Evolutionary conservation across 2,888 invertebrate genomes (phyloP), one percentile per base, ranked within the genome.

Genomic region (Tachina fera): DNA sequence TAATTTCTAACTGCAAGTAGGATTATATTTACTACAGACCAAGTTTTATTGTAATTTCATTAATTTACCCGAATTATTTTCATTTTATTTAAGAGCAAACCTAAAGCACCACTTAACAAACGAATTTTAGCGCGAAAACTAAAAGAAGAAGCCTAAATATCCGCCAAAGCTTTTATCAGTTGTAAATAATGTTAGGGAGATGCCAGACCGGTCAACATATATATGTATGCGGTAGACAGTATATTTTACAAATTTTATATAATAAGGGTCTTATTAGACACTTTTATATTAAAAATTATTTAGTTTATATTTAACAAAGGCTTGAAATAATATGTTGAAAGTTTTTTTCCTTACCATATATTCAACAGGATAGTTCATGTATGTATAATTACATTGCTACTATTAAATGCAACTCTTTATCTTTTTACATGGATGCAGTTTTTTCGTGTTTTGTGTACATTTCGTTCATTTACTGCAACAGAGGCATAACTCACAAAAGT

Each of bases 381-480:
- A 51, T 19, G 16, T 61, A 49, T 13, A 11, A 8, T 16, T 41
- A 51, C 8, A 19, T 43, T 63, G 16, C 39, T 61, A 47, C 39
- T 63, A 45, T 39, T 45, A 63, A 78, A 63, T 79, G 71, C 79
- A 79, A 71, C 79, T 79, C 79, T 70, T n/a, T 70, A 13, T 6
- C 11, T 14, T 19, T 43, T 43, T 45, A 14, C 14, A 22, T 19
- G 31, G 3, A 31, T 31, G 51, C 39, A 41, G 68, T 51, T 31
- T 22, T 22, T 77, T 71, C 2, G 31, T 31, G 19, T 2, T 47
- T 11, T 6, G 13, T 65, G 56, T 70, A 43, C 10, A n/a, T 47
- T 9, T 16, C 13, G 31, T 6, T 31, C 6, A 5, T 31, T 31
- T 31, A 31, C 6, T 31, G 31, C 31, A 31, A 31, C 6, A 31